These are phyloP conservation scores for Tetropium fuscum DNA, from an alignment of 2,888 invertebrate genomes.

Conservation along the genomic window DNA sequence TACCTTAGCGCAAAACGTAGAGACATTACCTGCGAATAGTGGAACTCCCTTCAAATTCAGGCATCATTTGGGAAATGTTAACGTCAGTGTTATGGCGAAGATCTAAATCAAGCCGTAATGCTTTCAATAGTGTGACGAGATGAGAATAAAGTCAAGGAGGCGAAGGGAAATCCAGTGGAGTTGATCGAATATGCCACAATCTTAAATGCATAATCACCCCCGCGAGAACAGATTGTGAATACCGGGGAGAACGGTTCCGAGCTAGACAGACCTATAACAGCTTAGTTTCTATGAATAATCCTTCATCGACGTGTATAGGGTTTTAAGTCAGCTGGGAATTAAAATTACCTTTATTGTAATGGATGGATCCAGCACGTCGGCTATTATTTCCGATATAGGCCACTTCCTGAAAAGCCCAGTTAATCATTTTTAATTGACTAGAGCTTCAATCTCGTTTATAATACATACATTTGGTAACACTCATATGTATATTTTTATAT, in stretches of 20 bases:
- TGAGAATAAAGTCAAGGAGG: slow-evolving; percentile 34
- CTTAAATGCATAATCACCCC: slow-evolving; percentile 54
- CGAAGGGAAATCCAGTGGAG: slow-evolving; percentile 37
- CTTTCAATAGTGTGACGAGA: slow-evolving; percentile 40
- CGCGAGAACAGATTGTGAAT: slow-evolving; percentile 58
- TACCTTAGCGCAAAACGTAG: slow-evolving; percentile 1
- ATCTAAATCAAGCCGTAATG: slow-evolving; percentile 47
- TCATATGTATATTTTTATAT: too few species aligned
- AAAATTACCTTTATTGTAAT: slow-evolving; percentile 8
- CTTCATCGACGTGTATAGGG: slow-evolving; percentile 17
- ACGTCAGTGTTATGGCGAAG: slow-evolving; percentile 14
- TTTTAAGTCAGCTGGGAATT: slow-evolving; percentile 14
- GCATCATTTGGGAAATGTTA: slow-evolving; percentile 22
- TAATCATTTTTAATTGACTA: neutral
- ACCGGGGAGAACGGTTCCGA: slow-evolving; percentile 52
- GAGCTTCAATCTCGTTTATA: too few species aligned
- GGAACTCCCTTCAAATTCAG: neutral
- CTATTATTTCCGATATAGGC: neutral
- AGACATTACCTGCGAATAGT: slow-evolving; percentile 4
- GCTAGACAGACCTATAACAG: slow-evolving; percentile 35
- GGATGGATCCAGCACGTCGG: slow-evolving; percentile 2
- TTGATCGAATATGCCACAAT: slow-evolving; percentile 50
- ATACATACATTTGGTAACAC: too few species aligned
- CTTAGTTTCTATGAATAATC: slow-evolving; percentile 33
- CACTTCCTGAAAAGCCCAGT: neutral